These are phyloP conservation scores for Carterocephalus palaemon DNA, from an alignment of 2,888 invertebrate species.

Conservation along the genomic window DNA sequence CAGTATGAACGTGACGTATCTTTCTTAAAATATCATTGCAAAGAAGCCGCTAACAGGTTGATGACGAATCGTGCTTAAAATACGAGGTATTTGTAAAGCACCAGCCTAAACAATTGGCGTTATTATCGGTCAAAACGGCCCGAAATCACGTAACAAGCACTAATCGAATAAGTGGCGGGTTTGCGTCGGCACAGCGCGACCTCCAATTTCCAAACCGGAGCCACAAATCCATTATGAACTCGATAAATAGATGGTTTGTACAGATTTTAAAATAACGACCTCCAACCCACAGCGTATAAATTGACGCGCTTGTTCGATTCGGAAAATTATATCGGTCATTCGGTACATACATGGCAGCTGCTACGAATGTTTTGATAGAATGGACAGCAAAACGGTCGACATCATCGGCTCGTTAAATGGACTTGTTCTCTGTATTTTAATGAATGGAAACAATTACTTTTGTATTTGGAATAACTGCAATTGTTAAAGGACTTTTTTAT, in stretches of 20 bases:
- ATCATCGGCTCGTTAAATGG: constrained; percentile 18
- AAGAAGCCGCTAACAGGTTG: no score
- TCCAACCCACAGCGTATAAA: constrained; percentile 13
- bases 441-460: constrained; percentile 3
- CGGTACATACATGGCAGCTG: constrained; percentile 5
- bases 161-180: constrained; percentile 23
- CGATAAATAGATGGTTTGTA: constrained; percentile 25
- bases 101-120: constrained; percentile 3
- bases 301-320: constrained; percentile 17
- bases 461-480: constrained; percentile 5
- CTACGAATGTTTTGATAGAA: constrained; percentile 18
- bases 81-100: neutral
- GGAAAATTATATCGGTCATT: constrained; percentile 27
- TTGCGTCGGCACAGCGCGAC: constrained; percentile 11
- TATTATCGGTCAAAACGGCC: neutral
- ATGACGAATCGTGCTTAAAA: no score
- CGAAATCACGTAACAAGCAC: constrained; percentile 16
- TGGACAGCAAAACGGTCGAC: constrained; percentile 4
- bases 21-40: no score
- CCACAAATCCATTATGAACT: constrained; percentile 22
- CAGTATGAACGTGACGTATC: no score
- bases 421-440: constrained; percentile 17
- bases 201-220: constrained; percentile 15
- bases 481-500: neutral
- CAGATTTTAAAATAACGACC: constrained; percentile 14